Conservation (phyloP, 1,140 invertebrate species). For the Drosophila melanica region DNA sequence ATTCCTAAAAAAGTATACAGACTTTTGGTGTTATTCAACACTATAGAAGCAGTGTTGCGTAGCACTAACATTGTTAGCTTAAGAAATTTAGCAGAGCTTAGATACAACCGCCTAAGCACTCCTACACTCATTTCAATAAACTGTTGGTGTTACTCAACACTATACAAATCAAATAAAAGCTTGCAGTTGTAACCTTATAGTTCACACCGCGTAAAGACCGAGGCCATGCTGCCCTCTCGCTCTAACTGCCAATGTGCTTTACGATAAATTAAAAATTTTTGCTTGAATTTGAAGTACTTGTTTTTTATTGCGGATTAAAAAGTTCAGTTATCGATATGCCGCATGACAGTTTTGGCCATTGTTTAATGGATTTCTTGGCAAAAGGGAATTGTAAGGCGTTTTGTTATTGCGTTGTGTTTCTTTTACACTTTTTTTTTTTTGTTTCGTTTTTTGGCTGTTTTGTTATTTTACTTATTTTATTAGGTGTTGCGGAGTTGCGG, state of each 20-base stretch:
- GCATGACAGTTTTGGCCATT: slow-evolving; percentile 31
- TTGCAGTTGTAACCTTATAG: too few relatives aligned
- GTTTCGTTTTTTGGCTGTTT: background rate
- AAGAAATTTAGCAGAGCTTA: background rate
- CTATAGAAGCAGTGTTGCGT: too few relatives aligned
- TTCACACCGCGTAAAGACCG: too few relatives aligned
- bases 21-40: too few relatives aligned
- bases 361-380: slow-evolving; percentile 35
- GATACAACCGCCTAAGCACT: too few relatives aligned
- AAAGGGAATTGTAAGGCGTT: slow-evolving; percentile 19
- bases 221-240: too few relatives aligned
- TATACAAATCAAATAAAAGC: background rate
- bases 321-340: slow-evolving; percentile 1
- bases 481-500: slow-evolving; percentile 32
- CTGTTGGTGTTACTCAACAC: background rate
- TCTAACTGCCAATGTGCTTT: too few relatives aligned
- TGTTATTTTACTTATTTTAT: slow-evolving; percentile 24
- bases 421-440: too few relatives aligned
- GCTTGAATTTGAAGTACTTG: background rate
- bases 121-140: too few relatives aligned
- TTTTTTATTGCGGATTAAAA: background rate
- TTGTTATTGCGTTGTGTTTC: background rate
- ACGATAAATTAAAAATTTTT: background rate
- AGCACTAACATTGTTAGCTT: too few relatives aligned
- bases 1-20: too few relatives aligned